Evolutionary conservation across 2,888 invertebrate species (phyloP), one percentile per base, ranked within the genome.

Genomic region (Ceraclea dissimilis): DNA sequence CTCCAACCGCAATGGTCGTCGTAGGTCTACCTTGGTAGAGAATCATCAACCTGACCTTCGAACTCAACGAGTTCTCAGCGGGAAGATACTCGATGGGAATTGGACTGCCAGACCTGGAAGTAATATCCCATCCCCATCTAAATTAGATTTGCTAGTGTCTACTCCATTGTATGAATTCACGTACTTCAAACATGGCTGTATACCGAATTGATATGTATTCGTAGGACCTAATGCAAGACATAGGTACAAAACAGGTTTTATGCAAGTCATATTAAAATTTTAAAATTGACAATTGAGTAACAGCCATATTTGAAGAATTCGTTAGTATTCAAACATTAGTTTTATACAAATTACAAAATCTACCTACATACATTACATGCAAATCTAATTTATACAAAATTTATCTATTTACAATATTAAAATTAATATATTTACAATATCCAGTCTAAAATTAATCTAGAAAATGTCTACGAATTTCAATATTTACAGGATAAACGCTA

Each of bases 1-100:
- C 93, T 1, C 93, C 93, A 2, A 94, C 93, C 6, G 93, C 93
- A 48, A 94, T 93, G 1, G 93, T 93, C 1, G 93, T 93, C 0
- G 93, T 94, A 1, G 93, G 93, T 63, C 93, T 75, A 46, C 92
- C 92, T 74, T 93, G 91, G 69, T 93, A 94, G 49, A 93, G 71
- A 64, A 94, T 93, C 75, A 87, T 78, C 61, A 93, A 71, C 17
- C 92, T 83, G 1, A 93, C 91, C 68, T 91, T 88, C 0, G 92
- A 92, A 69, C 93, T 93, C 34, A 94, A 73, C 0, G 92, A 90
- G 66, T 93, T 93, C 69, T 93, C 93, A 13, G 93, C 93, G 18
- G 93, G 93, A 5, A 94, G 75, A 68, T 93, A 93, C 70, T 93
- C 93, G 55, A 94, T 93, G 11, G 93, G 93, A 62, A 92, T 92